These are phyloP conservation scores for Sapajus apella DNA, from an alignment of 2,113 vertebrate species.

Conservation along the genomic window DNA sequence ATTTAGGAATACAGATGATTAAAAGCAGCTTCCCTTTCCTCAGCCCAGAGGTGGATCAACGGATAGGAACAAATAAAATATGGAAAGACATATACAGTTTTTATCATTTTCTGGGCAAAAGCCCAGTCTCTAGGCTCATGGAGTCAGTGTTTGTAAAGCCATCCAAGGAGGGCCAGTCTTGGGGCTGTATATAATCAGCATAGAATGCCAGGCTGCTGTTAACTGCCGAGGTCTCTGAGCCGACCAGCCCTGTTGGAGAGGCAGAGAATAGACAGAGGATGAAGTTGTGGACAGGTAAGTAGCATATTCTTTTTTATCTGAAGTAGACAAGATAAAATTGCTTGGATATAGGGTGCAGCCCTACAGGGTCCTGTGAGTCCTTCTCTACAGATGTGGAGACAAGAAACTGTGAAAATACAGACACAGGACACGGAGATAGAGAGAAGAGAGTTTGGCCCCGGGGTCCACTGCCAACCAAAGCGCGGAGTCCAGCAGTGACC, in stretches of 20 bases:
- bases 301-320: not conserved
- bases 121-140: not conserved
- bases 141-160: not conserved
- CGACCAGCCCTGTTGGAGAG: not conserved
- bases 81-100: not conserved
- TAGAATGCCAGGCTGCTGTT: not conserved
- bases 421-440: too few species aligned
- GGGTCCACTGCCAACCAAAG: too few species aligned
- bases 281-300: not conserved
- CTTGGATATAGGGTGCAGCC: not conserved
- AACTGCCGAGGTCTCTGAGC: not conserved
- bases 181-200: not conserved
- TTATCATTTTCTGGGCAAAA: not conserved
- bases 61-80: not conserved
- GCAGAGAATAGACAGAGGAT: too few species aligned
- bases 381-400: too few species aligned
- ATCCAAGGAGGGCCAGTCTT: not conserved
- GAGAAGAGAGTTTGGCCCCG: too few species aligned
- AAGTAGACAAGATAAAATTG: not conserved
- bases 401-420: too few species aligned
- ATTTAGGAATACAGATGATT: not conserved
- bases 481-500: too few species aligned
- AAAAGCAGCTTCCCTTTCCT: conserved; percentile 1
- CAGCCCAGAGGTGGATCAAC: not conserved
- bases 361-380: too few species aligned